phyloP scores from a whole-genome alignment of 92 coral and sea anemone genomes.

The Galaxea fascicularis region DNA sequence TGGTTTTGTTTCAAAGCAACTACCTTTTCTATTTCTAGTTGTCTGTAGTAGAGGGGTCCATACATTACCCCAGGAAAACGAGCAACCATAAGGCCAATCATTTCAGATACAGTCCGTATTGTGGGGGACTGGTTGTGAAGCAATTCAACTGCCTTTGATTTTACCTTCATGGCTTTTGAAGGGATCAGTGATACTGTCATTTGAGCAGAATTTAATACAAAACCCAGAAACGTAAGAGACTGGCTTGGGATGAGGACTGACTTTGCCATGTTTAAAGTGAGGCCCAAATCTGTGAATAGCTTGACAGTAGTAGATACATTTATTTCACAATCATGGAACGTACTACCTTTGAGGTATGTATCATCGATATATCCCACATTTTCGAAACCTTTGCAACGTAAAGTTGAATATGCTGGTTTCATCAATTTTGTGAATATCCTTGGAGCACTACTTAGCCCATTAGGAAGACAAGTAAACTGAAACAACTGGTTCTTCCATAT shows the following conservation, averaged over 20 bases:
- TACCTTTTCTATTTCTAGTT: too few species aligned
- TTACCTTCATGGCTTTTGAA: conserved; percentile 13
- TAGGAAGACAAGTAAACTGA: not conserved
- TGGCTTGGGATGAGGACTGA: conserved; percentile 35
- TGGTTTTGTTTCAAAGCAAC: too few species aligned
- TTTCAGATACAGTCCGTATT: too few species aligned
- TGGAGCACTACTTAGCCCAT: not conserved
- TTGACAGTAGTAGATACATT: conserved; percentile 43
- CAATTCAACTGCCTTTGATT: conserved; percentile 6
- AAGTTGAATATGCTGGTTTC: not conserved
- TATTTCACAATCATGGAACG: conserved; percentile 17
- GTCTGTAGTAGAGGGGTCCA: too few species aligned
- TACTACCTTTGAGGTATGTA: conserved; percentile 37
- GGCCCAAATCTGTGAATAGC: conserved; percentile 31
- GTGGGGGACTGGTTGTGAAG: too few species aligned
- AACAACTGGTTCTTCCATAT: not conserved
- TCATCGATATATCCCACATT: conserved; percentile 55
- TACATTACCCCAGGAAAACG: too few species aligned
- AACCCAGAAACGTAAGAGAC: conserved; percentile 32
- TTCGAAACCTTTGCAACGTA: conserved; percentile 37
- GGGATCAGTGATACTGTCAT: conserved; percentile 48
- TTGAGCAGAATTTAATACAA: conserved; percentile 34
- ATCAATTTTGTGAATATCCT: not conserved
- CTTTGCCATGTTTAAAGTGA: conserved; percentile 31
- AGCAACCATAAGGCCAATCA: conserved; percentile 37